Percentiles rank a stretch among this genome's conserved stretches.
Evolutionary conservation across 2,797 vertebrate genomes (phyloP).

Genomic region (Avahi laniger): DNA sequence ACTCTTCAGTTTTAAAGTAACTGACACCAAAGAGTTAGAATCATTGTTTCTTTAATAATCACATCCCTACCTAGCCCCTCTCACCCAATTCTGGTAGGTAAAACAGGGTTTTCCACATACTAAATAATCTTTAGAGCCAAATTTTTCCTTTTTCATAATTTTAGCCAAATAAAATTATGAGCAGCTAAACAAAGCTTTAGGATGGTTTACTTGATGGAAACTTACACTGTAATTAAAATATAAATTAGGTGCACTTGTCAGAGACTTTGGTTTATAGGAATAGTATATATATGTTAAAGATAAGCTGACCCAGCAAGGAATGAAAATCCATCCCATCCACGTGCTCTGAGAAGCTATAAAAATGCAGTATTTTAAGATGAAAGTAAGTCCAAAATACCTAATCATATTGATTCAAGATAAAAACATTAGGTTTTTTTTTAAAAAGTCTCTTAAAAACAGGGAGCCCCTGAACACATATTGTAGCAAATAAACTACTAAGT

Average conservation of each 20-base stretch:
- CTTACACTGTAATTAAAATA: slow-evolving; percentile 74
- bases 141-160: slow-evolving; percentile 73
- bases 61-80: slow-evolving; percentile 58
- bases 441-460: slow-evolving; percentile 82
- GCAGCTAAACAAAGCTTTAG: slow-evolving; percentile 79
- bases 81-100: slow-evolving; percentile 61
- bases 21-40: slow-evolving; percentile 70
- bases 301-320: slow-evolving; percentile 76
- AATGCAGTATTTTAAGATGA: slow-evolving; percentile 83
- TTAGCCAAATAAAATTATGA: slow-evolving; percentile 75
- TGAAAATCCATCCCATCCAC: slow-evolving; percentile 75
- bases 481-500: slow-evolving; percentile 77
- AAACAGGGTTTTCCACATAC: slow-evolving; percentile 62
- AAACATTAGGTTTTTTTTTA: slow-evolving; percentile 75
- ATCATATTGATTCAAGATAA: slow-evolving; percentile 81
- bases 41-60: slow-evolving; percentile 76
- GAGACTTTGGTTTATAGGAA: slow-evolving; percentile 84
- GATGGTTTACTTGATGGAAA: slow-evolving; percentile 80
- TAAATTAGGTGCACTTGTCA: slow-evolving; percentile 80
- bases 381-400: slow-evolving; percentile 82
- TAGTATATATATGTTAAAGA: slow-evolving; percentile 61
- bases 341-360: slow-evolving; percentile 75
- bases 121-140: slow-evolving; percentile 46
- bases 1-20: slow-evolving; percentile 75
- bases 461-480: slow-evolving; percentile 76